phyloP scores from a whole-genome alignment of 2,113 vertebrate genomes.

The Rhagologus leucostigma region DNA sequence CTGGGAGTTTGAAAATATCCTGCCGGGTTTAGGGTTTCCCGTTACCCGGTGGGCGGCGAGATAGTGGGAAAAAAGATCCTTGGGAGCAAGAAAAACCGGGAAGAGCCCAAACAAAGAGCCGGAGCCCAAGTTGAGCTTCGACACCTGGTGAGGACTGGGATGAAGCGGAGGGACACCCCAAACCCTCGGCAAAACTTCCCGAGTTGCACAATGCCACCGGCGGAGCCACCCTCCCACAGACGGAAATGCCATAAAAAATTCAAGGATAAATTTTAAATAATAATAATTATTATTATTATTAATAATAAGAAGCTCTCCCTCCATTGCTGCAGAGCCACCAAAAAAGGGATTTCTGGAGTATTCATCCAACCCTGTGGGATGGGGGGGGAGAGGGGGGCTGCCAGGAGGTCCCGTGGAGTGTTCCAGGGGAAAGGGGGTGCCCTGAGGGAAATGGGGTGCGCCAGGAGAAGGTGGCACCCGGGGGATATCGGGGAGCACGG shows the following conservation, averaged over 20 bases:
- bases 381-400: too few species aligned
- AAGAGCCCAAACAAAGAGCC: constrained; percentile 61
- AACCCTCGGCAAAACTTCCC: background rate
- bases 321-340: background rate
- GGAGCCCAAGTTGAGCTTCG: background rate
- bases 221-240: background rate
- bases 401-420: accelerated
- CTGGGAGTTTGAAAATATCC: constrained; percentile 76
- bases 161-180: background rate
- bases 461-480: accelerated
- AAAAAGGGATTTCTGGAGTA: background rate
- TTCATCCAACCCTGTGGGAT: accelerated
- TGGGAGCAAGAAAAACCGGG: background rate
- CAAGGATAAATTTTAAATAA: background rate
- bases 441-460: accelerated
- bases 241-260: background rate
- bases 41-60: constrained; percentile 34
- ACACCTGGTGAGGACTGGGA: background rate
- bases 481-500: accelerated
- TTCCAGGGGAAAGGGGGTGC: background rate
- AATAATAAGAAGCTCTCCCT: background rate
- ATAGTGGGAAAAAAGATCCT: background rate
- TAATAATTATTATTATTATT: background rate
- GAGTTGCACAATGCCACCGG: background rate
- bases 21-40: constrained; percentile 72